These are phyloP conservation scores for Hemithea aestivaria DNA, from an alignment of 2,888 invertebrate species.

Conservation along the genomic window DNA sequence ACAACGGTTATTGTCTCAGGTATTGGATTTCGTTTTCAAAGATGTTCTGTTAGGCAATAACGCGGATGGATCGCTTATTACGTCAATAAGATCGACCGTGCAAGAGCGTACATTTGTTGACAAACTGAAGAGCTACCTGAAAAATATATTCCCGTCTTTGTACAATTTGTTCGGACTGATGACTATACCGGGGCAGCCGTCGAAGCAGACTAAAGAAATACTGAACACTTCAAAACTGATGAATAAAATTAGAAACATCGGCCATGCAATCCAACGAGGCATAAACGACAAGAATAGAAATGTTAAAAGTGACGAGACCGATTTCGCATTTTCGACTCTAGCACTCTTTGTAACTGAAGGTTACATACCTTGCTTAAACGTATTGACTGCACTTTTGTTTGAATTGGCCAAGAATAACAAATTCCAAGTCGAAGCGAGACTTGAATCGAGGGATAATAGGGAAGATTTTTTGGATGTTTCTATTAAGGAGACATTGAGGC, in stretches of 20 bases:
- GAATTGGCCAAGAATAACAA: constrained; percentile 54
- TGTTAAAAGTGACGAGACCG: constrained; percentile 36
- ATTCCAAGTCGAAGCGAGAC: constrained; percentile 52
- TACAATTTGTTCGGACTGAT: constrained; percentile 52
- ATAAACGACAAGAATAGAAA: constrained; percentile 44
- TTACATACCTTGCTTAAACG: constrained; percentile 57
- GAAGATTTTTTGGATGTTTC: constrained; percentile 54
- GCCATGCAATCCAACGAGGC: constrained; percentile 44
- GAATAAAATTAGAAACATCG: constrained; percentile 44
- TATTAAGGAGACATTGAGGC: constrained; percentile 62
- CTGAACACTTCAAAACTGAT: constrained; percentile 46
- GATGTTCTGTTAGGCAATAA: constrained; percentile 59
- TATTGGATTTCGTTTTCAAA: constrained; percentile 70
- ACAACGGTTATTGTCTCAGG: constrained; percentile 67
- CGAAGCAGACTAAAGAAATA: constrained; percentile 41
- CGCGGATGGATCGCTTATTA: constrained; percentile 45
- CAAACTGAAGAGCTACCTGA: constrained; percentile 62
- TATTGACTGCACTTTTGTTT: constrained; percentile 53
- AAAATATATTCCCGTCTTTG: constrained; percentile 64
- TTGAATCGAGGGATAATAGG: constrained; percentile 36
- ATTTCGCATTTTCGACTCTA: constrained; percentile 51
- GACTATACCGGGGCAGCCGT: constrained; percentile 44
- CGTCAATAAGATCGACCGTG: constrained; percentile 44
- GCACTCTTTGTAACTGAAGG: constrained; percentile 63
- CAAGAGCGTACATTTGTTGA: constrained; percentile 47